Evolutionary conservation across 2,113 vertebrate species (phyloP).

Genomic region (Ailurus styani): DNA sequence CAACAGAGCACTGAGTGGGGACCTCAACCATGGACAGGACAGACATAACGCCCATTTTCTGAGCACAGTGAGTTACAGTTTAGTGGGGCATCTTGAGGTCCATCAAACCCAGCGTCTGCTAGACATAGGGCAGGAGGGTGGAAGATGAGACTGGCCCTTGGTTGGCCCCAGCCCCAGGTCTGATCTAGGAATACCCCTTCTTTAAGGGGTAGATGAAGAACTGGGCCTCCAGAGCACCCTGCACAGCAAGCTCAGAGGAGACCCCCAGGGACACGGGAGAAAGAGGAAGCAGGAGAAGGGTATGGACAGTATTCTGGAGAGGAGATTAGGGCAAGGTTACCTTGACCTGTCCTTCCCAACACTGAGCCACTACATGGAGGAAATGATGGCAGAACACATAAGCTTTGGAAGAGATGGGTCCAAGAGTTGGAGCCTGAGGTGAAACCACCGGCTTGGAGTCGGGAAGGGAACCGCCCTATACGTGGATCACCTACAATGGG

Average conservation of each 20-base stretch:
- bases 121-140: background rate
- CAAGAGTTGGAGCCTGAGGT: background rate
- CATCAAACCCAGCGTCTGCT: background rate
- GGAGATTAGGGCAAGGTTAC: too few relatives aligned
- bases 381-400: accelerated
- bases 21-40: accelerated
- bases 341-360: background rate
- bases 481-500: accelerated
- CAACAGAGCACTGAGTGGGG: accelerated
- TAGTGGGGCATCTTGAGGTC: background rate
- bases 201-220: too few relatives aligned
- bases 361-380: background rate
- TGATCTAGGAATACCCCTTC: background rate
- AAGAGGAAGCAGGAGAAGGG: background rate
- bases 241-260: background rate
- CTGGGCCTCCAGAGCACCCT: background rate
- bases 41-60: background rate
- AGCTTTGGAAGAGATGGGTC: background rate
- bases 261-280: too few relatives aligned
- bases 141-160: background rate
- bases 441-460: too few relatives aligned
- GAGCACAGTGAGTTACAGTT: background rate
- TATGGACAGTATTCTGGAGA: background rate
- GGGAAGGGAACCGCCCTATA: background rate
- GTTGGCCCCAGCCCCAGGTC: background rate